A percentile compares a stretch with the other conserved stretches of the same genome.
phyloP scores from a whole-genome alignment of 2,888 invertebrate genomes.

The Pristionchus exspectatus region DNA sequence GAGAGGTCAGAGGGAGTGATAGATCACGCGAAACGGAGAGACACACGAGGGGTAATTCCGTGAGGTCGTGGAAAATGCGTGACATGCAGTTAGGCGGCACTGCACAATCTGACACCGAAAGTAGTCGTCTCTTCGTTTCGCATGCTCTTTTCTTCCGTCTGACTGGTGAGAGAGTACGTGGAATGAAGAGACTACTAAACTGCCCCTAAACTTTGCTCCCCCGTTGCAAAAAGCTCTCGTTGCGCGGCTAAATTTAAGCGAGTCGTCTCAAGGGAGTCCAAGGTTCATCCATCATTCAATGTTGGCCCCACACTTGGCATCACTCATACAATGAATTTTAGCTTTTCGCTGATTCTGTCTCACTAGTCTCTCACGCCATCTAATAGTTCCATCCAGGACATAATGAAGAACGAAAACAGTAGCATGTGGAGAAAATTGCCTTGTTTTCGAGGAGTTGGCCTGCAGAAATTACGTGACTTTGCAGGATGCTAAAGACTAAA shows the following conservation, averaged over 20 bases:
- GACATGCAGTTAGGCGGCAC: conserved; percentile 13
- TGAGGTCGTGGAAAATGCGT: background rate
- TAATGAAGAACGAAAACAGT: background rate
- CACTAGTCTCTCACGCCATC: background rate
- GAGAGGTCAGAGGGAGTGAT: background rate
- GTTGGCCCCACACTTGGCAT: background rate
- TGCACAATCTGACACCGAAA: background rate
- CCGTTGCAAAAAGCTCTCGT: background rate
- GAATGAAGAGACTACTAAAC: background rate
- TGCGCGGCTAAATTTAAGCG: background rate
- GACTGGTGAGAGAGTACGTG: background rate
- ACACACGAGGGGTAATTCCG: background rate
- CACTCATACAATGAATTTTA: background rate
- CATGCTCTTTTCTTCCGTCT: background rate
- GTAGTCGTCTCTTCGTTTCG: background rate
- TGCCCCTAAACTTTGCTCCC: background rate
- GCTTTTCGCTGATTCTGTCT: background rate
- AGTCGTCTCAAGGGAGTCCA: background rate
- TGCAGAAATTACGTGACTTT: background rate
- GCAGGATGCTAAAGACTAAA: background rate
- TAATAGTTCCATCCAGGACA: background rate
- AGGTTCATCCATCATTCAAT: conserved; percentile 17
- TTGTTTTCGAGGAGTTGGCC: background rate
- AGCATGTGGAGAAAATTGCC: background rate
- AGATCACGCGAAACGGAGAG: background rate